A percentile compares a stretch with the other conserved stretches of the same genome.
Conservation (phyloP, 2,797 vertebrate genomes). For the Sebastes nivosus region DNA sequence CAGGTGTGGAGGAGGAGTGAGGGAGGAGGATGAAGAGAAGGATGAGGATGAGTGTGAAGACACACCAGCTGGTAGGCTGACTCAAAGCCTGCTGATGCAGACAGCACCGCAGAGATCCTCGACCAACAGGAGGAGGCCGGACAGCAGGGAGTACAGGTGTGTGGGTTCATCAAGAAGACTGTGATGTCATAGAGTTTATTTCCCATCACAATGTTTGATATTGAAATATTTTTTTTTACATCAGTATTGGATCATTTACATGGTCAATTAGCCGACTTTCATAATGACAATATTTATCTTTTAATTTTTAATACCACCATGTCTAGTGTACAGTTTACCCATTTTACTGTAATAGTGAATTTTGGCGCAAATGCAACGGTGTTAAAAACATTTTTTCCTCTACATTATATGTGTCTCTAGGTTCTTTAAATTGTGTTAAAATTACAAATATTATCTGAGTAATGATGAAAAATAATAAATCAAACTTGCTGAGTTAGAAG, state of each 20-base stretch:
- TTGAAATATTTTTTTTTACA: not conserved
- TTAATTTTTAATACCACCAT: not conserved
- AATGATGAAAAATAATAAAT: not conserved
- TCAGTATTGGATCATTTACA: not conserved
- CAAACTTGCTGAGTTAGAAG: not conserved
- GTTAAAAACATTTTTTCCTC: not conserved
- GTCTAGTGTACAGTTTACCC: not conserved
- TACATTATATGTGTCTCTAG: not conserved
- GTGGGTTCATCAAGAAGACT: not conserved
- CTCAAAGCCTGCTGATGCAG: conserved; percentile 92
- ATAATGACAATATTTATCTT: not conserved
- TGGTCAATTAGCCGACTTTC: not conserved
- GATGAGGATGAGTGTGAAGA: conserved; percentile 82
- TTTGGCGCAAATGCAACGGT: not conserved
- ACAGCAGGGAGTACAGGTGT: conserved; percentile 92
- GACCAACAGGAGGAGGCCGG: conserved; percentile 82
- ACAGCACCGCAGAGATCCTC: conserved; percentile 83
- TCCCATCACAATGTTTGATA: not conserved
- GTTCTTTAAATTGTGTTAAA: not conserved
- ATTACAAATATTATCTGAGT: not conserved
- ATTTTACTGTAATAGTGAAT: not conserved
- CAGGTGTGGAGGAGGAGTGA: conserved; percentile 67
- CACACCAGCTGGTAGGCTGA: conserved; percentile 83
- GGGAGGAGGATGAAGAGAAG: conserved; percentile 75
- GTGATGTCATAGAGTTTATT: not conserved